These are phyloP conservation scores for Gymnothorax reevesii DNA, from an alignment of 2,797 vertebrate genomes.

Conservation along the genomic window DNA sequence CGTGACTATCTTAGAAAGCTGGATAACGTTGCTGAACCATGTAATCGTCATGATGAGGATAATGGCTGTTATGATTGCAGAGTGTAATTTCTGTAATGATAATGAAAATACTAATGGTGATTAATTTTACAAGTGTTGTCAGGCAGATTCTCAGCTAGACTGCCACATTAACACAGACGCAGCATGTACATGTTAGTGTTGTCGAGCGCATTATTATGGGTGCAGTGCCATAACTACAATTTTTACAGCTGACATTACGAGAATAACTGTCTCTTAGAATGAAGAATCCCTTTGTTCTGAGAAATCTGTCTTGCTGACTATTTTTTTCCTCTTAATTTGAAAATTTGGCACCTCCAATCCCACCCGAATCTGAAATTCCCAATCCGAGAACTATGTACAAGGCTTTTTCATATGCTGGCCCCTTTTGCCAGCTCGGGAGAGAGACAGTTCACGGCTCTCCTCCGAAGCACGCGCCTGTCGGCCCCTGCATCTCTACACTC, in stretches of 20 bases:
- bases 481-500: too few species aligned
- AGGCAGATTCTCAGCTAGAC: not conserved
- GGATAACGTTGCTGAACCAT: not conserved
- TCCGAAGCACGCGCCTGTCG: too few species aligned
- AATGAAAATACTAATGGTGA: conserved; percentile 15
- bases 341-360: too few species aligned
- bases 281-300: not conserved
- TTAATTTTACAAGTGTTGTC: not conserved
- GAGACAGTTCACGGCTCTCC: too few species aligned
- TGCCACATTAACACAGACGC: not conserved
- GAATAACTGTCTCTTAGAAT: not conserved
- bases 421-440: too few species aligned
- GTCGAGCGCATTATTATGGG: not conserved
- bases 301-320: not conserved
- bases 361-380: too few species aligned
- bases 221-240: not conserved
- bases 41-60: not conserved
- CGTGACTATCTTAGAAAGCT: not conserved
- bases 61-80: conserved; percentile 9
- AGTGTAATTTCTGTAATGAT: not conserved
- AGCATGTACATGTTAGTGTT: not conserved
- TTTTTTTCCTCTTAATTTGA: not conserved
- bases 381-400: too few species aligned
- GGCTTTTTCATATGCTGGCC: too few species aligned
- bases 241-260: not conserved